Conservation (phyloP, 1,140 invertebrate genomes). For the Aphelenchoides fujianensis region DNA sequence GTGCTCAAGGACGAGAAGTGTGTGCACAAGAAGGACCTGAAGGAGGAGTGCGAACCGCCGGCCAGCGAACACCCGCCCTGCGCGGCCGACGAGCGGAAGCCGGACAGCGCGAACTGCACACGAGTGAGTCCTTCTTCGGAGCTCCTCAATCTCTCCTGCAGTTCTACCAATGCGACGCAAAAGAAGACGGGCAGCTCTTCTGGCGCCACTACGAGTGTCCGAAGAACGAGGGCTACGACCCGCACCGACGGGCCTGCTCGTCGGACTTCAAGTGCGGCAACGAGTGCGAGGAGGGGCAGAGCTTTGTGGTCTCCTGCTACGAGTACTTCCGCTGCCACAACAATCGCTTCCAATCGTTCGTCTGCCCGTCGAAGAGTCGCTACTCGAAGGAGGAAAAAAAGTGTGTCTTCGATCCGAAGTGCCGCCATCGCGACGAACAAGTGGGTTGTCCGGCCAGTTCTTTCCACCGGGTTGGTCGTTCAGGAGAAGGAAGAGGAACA, state of each 20-base stretch:
- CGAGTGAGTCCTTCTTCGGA: background rate
- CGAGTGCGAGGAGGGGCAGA: background rate
- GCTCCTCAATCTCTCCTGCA: background rate
- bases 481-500: background rate
- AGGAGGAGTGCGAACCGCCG: background rate
- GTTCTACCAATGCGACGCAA: background rate
- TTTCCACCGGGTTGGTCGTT: background rate
- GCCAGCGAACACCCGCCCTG: background rate
- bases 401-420: slow-evolving; percentile 9
- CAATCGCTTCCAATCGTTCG: background rate
- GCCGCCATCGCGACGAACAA: background rate
- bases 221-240: slow-evolving; percentile 1
- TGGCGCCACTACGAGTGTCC: background rate
- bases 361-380: background rate
- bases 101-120: slow-evolving; percentile 3
- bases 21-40: background rate
- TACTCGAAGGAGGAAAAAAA: background rate
- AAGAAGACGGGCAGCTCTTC: background rate
- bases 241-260: background rate
- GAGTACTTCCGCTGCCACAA: slow-evolving; percentile 1
- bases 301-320: slow-evolving; percentile 1
- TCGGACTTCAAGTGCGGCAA: background rate
- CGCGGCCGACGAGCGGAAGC: background rate
- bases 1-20: background rate
- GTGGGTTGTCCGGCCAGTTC: background rate